These are phyloP conservation scores for Alentia gelatinosa DNA, from an alignment of 2,888 invertebrate species.

Conservation along the genomic window DNA sequence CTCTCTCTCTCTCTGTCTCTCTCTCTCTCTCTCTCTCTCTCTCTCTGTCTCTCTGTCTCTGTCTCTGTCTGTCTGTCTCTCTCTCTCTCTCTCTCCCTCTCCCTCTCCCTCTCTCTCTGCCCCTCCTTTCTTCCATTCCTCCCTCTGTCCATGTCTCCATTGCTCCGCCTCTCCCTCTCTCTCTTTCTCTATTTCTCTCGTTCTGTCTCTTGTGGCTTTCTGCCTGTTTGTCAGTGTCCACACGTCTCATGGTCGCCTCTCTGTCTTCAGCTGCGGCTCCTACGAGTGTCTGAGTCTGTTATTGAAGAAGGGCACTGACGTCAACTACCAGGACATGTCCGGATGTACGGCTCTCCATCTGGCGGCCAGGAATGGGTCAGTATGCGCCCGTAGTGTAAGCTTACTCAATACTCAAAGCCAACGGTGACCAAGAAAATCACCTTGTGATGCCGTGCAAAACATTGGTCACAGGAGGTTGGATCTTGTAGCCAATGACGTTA, in stretches of 20 bases:
- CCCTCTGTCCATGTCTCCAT: background rate
- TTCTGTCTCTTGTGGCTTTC: too few species aligned
- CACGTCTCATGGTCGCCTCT: too few species aligned
- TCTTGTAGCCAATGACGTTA: too few species aligned
- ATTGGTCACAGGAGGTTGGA: too few species aligned
- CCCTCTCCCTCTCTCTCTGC: background rate
- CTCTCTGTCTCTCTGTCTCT: background rate
- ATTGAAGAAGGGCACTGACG: conserved; percentile 75
- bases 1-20: background rate
- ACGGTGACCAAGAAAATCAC: too few species aligned
- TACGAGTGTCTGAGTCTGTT: conserved; percentile 75
- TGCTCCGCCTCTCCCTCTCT: background rate
- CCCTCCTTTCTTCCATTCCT: background rate
- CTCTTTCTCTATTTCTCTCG: too few species aligned
- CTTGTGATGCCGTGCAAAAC: too few species aligned
- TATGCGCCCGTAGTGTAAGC: too few species aligned
- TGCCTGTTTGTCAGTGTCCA: too few species aligned
- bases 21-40: background rate
- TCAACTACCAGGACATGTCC: conserved; percentile 75
- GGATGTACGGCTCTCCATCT: conserved; percentile 78
- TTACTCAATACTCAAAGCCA: too few species aligned
- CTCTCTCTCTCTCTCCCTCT: background rate
- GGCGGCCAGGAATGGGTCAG: conserved; percentile 78
- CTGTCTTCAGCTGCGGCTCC: conserved; percentile 73
- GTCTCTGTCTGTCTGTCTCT: background rate